Conservation (phyloP, 2,797 vertebrate species). For the Etheostoma perlongum region DNA sequence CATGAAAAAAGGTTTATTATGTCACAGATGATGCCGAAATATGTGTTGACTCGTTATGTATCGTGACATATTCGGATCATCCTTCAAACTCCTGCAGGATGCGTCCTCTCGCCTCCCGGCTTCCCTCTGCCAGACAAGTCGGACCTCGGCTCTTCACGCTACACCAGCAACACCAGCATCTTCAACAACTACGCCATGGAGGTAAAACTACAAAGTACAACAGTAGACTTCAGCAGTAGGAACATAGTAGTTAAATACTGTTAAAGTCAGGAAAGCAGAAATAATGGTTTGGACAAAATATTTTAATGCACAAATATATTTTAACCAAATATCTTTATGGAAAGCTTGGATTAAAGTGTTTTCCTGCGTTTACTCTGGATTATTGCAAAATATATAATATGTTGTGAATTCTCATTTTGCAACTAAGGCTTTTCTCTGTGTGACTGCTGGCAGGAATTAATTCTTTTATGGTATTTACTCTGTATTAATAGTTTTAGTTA, state of each 20-base stretch:
- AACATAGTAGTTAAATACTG: not conserved
- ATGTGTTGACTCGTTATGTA: not conserved
- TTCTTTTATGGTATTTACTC: no score
- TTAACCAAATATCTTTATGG: not conserved
- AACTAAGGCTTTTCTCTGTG: no score
- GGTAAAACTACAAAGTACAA: constrained; percentile 76
- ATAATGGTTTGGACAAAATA: not conserved
- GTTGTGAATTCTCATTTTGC: not conserved
- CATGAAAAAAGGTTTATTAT: not conserved
- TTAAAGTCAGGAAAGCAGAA: not conserved
- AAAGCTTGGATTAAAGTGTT: not conserved
- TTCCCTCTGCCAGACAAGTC: constrained; percentile 90
- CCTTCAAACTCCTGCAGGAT: constrained; percentile 39
- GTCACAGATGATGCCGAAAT: not conserved
- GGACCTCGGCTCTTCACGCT: constrained; percentile 90
- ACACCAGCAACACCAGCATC: constrained; percentile 91
- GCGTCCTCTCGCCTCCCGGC: constrained; percentile 80
- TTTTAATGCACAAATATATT: not conserved
- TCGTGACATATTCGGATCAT: not conserved
- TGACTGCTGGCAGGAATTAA: no score
- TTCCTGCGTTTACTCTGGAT: not conserved
- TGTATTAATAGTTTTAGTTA: no score
- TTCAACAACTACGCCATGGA: constrained; percentile 97
- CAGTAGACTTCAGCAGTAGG: not conserved
- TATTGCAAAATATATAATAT: not conserved